Evolutionary conservation across 1,140 invertebrate species (phyloP), one percentile per base, ranked within the genome.

Genomic region (Hestina assimilis): DNA sequence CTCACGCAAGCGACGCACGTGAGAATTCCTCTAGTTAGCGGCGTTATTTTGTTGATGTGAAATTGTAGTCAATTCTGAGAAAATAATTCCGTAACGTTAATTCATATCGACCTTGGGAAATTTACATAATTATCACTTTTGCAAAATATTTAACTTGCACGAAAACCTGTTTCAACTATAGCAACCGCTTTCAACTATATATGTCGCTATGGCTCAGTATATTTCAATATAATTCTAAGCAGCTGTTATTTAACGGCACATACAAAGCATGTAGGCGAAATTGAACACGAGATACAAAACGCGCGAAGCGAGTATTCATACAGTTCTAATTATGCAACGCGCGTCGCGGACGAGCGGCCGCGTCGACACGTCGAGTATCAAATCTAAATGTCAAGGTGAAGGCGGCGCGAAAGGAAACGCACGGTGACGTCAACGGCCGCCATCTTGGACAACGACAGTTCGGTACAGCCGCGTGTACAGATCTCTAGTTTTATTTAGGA

Each of bases 311-410:
- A 38, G 33, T 47, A 47, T 38, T 26, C 53, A 28, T 56, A 40
- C 33, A 33, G 55, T 50, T 50, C n/a, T 58, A 58, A 58, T 58
- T 46, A 41, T 48, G 45, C 54, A 74, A 63, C 66, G 50, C 62
- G 66, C 59, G 69, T 68, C 54, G 66, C 58, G 52, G 63, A 59
- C 59, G 54, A 63, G 53, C 55, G 38, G 42, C 42, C 58, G 62
- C 59, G 57, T 58, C 70, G 69, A 76, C 75, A 71, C 75, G 71
- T 75, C 71, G 63, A 73, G 68, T 74, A 79, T 79, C 79, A 75
- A 77, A 75, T 58, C 41, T 59, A 79, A 83, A 80, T 83, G 79
- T 83, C 79, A 83, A 83, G 79, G 79, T 83, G 75, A 83, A 80
- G 79, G 63, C 67, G 63, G 59, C 62, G 72, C 71, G 77, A 83